Evolutionary conservation across 2,113 vertebrate genomes (phyloP).

Genomic region (Psephotus haematonotus): DNA sequence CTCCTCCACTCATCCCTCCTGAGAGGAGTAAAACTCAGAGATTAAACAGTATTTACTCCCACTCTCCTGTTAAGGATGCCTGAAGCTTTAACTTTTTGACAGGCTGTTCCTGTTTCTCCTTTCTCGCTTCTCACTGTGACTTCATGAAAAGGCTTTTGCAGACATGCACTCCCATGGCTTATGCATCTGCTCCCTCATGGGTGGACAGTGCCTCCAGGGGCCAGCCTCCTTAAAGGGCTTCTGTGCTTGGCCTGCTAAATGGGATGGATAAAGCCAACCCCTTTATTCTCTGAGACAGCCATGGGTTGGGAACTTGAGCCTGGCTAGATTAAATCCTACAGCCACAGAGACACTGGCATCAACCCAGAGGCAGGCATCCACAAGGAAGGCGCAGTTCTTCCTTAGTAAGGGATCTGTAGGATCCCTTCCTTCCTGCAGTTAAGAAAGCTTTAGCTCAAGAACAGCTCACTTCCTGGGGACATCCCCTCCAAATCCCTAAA

Average conservation of each 20-base stretch:
- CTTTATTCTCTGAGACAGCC: background rate
- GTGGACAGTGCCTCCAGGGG: accelerated
- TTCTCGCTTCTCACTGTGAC: background rate
- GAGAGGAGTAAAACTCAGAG: background rate
- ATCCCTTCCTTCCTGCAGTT: background rate
- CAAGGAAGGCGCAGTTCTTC: background rate
- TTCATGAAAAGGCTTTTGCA: background rate
- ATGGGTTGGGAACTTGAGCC: background rate
- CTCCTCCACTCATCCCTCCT: conserved; percentile 2
- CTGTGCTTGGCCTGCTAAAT: accelerated
- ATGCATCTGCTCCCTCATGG: accelerated
- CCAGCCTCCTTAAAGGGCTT: background rate
- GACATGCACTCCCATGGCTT: background rate
- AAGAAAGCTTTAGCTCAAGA: background rate
- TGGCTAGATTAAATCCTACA: background rate
- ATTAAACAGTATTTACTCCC: conserved; percentile 5
- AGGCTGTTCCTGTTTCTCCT: background rate
- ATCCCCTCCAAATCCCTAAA: background rate
- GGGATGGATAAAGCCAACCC: background rate
- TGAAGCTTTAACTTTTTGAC: background rate
- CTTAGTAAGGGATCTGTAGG: background rate
- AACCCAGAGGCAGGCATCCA: background rate
- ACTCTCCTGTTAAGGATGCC: background rate
- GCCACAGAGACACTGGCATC: background rate
- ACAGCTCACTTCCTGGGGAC: background rate